Evolutionary conservation across 2,113 vertebrate genomes (phyloP).

Genomic region (Rhinoptilus africanus): DNA sequence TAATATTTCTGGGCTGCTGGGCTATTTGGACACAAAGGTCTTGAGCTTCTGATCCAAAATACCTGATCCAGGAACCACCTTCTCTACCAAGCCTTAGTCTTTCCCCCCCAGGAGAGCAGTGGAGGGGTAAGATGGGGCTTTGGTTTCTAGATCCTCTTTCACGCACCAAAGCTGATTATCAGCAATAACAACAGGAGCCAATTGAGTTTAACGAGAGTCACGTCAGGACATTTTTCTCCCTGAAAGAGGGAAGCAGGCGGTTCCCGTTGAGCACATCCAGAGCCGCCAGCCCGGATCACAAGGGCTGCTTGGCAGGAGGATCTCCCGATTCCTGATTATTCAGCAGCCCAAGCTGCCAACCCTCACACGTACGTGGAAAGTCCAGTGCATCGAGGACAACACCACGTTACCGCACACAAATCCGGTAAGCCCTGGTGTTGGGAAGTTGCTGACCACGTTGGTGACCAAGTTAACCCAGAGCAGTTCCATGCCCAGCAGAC

Average conservation of each 20-base stretch:
- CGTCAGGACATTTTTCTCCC: background rate
- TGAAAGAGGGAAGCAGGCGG: background rate
- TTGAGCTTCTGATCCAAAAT: background rate
- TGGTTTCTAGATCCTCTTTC: background rate
- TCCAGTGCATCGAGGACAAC: background rate
- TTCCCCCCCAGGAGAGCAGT: background rate
- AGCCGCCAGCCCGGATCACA: background rate
- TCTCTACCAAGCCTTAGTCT: too few species aligned
- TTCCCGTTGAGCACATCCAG: background rate
- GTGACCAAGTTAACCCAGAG: background rate
- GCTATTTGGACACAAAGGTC: background rate
- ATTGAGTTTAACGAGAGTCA: fast-evolving
- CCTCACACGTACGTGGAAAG: fast-evolving
- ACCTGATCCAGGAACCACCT: background rate
- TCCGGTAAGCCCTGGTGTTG: background rate
- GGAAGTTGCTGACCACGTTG: fast-evolving
- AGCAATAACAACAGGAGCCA: fast-evolving
- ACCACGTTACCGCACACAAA: fast-evolving
- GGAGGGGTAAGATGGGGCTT: background rate
- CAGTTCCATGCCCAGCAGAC: background rate
- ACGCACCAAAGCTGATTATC: background rate
- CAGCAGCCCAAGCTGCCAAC: background rate
- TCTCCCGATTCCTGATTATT: background rate
- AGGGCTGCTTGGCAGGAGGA: background rate
- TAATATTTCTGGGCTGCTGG: background rate